Conservation (phyloP, 2,113 vertebrate genomes). For the Centropus bengalensis region DNA sequence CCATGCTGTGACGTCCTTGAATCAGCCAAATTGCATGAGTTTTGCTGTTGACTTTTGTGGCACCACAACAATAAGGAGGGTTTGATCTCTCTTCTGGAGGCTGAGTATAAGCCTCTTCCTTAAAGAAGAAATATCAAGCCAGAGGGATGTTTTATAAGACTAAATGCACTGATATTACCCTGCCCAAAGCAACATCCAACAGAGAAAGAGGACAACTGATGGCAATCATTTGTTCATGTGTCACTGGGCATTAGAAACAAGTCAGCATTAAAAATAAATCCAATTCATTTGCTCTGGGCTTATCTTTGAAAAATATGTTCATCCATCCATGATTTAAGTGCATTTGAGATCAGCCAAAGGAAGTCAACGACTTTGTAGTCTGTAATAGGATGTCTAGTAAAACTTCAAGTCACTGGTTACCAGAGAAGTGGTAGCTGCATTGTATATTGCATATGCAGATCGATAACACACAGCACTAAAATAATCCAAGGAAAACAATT, state of each 20-base stretch:
- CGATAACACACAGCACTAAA: background rate
- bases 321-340: conserved; percentile 24
- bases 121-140: background rate
- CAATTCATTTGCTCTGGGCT: conserved; percentile 61
- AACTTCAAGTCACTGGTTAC: background rate
- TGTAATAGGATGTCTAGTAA: background rate
- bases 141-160: conserved; percentile 15
- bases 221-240: conserved; percentile 49
- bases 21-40: accelerated
- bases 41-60: background rate
- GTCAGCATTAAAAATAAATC: conserved; percentile 60
- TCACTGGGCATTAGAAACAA: conserved; percentile 52
- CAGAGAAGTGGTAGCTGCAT: background rate
- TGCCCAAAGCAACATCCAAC: conserved; percentile 35
- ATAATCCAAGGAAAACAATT: background rate
- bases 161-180: conserved; percentile 6
- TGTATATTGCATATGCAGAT: background rate
- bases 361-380: background rate
- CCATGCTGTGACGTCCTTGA: accelerated
- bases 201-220: conserved; percentile 32
- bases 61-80: background rate
- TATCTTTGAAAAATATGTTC: conserved; percentile 47
- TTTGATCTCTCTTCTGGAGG: background rate
- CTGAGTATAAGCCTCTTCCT: background rate
- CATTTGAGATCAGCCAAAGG: conserved; percentile 9